Evolutionary conservation across 2,888 invertebrate genomes (phyloP).

Genomic region (Elmis aenea): DNA sequence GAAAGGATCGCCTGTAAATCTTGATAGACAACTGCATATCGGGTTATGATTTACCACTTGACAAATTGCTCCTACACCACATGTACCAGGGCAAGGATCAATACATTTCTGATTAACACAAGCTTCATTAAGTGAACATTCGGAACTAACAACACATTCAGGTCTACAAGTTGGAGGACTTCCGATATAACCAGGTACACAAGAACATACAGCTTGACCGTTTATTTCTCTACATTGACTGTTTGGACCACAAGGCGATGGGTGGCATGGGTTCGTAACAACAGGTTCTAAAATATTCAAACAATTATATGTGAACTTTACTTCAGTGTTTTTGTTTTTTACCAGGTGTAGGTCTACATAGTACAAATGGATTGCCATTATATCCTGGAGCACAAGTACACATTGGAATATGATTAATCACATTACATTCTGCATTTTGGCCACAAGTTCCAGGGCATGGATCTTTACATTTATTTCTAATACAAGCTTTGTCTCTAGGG

Average conservation of each 20-base stretch:
- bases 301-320: constrained; percentile 13
- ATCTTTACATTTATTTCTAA: constrained; percentile 67
- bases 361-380: constrained; percentile 68
- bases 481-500: constrained; percentile 62
- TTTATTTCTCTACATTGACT: constrained; percentile 33
- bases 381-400: constrained; percentile 67
- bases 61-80: constrained; percentile 51
- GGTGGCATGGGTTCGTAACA: constrained; percentile 31
- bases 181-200: constrained; percentile 42
- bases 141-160: constrained; percentile 46
- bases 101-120: constrained; percentile 48
- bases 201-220: constrained; percentile 39
- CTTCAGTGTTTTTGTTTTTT: constrained; percentile 8
- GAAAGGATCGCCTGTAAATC: constrained; percentile 64
- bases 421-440: constrained; percentile 66
- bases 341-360: constrained; percentile 42
- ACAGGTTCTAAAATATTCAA: constrained; percentile 16
- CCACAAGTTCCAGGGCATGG: constrained; percentile 80
- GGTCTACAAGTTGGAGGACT: constrained; percentile 43
- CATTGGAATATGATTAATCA: constrained; percentile 73
- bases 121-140: constrained; percentile 45
- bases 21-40: constrained; percentile 56
- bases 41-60: constrained; percentile 62
- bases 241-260: constrained; percentile 42
- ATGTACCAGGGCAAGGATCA: constrained; percentile 50